Conservation (phyloP, 2,797 vertebrate species). For the Enteromius paludinosus region DNA sequence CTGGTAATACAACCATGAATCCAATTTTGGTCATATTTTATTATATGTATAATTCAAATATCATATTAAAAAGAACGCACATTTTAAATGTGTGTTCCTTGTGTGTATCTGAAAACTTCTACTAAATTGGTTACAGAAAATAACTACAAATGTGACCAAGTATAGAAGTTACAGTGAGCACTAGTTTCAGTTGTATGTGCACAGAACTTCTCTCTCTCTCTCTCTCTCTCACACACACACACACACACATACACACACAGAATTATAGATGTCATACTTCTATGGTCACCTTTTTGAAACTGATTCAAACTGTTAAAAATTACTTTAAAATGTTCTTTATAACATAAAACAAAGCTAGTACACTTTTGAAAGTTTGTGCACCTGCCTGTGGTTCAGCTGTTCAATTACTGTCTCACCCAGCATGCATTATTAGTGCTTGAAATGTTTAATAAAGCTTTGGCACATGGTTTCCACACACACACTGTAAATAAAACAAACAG, state of each 20-base stretch:
- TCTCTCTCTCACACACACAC: background rate
- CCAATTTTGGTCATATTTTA: background rate
- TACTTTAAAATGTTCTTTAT: background rate
- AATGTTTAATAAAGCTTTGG: background rate
- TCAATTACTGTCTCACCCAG: background rate
- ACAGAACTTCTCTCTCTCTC: background rate
- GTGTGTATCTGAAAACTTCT: background rate
- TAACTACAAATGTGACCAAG: background rate
- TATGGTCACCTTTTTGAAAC: background rate
- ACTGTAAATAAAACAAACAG: background rate
- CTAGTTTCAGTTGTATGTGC: background rate
- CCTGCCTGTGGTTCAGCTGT: slow-evolving; percentile 12
- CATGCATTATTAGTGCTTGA: background rate
- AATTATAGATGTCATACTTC: background rate
- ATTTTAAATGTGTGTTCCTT: background rate
- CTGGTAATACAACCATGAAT: background rate
- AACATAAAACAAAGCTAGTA: background rate
- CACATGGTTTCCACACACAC: background rate
- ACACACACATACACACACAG: background rate
- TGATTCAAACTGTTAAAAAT: background rate
- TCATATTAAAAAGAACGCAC: background rate
- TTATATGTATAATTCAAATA: background rate
- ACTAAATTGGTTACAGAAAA: background rate
- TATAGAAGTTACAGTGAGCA: background rate
- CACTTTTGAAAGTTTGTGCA: slow-evolving; percentile 12